Base-by-base conservation (phyloP, 2,797 vertebrate genomes). In the Luscinia megarhynchos region DNA sequence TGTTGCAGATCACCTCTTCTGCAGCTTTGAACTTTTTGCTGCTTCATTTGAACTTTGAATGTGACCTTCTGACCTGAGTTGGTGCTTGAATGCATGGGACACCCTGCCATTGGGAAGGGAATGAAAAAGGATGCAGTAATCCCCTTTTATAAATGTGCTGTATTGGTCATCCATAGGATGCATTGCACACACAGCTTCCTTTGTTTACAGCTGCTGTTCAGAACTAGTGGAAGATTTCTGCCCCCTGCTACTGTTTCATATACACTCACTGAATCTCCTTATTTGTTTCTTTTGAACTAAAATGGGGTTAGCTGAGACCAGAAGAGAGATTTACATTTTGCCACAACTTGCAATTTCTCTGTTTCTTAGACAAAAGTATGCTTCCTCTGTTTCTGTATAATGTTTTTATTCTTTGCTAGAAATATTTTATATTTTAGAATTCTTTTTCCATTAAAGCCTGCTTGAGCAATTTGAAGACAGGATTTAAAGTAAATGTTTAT, bases 401-500 rank as follows among this genome's bases (percentile, higher is more conserved):
- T 57, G 8, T 15, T 74, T 92, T 86, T 85, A 26, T 82, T 87
- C 23, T 91, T 34, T 43, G 20, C 36, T 64, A 62, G 1, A 1
- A 16, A 54, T 82, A 38, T 45, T 50, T 51, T n/a, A 15, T 54
- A n/a, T 87, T 79, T 50, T 38, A 34, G n/a, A 27, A 40, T 62
- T 80, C 36, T 82, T 84, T 72, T 30, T 66, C 29, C 2, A 4
- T n/a, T 27, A 89, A 89, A 75, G 23, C 8, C 15, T 80, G 5
- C 64, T 62, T 75, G 12, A 88, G 30, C 30, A 58, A 21, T 58
- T 54, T 63, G 27, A 40, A 89, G 34, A 54, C 23, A 74, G 36
- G 4, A 76, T 92, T 69, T 91, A 85, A 93, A 93, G 50, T 95
- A 58, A 79, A 91, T 51, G 22, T 80, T 72, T 89, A 62, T 87